These are phyloP conservation scores for Apodemia duryi DNA, from an alignment of 2,888 invertebrate species.

Conservation along the genomic window DNA sequence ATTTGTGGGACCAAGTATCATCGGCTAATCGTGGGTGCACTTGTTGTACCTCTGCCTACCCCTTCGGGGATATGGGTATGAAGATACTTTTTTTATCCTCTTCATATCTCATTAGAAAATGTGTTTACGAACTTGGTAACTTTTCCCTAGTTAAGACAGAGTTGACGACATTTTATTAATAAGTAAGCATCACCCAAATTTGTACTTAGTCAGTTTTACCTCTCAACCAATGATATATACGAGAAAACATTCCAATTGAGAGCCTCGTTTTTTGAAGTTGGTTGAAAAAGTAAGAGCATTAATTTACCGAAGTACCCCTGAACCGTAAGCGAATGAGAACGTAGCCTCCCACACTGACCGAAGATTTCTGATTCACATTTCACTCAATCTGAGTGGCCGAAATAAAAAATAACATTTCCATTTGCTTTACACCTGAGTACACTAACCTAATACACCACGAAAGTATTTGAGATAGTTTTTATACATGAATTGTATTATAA, in stretches of 20 bases:
- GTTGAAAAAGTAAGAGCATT: constrained; percentile 6
- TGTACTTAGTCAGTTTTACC: too few relatives aligned
- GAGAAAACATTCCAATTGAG: neutral
- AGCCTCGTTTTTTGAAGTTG: neutral
- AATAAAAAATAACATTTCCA: constrained; percentile 40
- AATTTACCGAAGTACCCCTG: constrained; percentile 5
- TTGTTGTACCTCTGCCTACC: too few relatives aligned
- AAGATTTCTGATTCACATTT: constrained; percentile 31
- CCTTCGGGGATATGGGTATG: too few relatives aligned
- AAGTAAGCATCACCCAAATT: too few relatives aligned
- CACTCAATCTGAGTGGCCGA: constrained; percentile 29
- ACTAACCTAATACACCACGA: constrained; percentile 44
- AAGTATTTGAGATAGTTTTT: constrained; percentile 41
- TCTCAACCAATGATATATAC: too few relatives aligned
- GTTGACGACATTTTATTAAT: too few relatives aligned
- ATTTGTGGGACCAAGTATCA: too few relatives aligned
- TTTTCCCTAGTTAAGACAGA: too few relatives aligned
- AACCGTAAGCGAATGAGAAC: neutral
- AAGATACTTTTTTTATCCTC: too few relatives aligned
- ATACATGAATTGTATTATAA: neutral
- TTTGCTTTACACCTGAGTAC: constrained; percentile 43
- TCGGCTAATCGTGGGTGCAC: too few relatives aligned
- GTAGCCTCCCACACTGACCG: constrained; percentile 20
- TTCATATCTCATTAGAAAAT: too few relatives aligned
- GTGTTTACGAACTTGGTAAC: too few relatives aligned